A percentile compares a stretch with the other conserved stretches of the same genome.
Evolutionary conservation across 1,140 invertebrate species (phyloP).

Genomic region (Phymastichus coffea): DNA sequence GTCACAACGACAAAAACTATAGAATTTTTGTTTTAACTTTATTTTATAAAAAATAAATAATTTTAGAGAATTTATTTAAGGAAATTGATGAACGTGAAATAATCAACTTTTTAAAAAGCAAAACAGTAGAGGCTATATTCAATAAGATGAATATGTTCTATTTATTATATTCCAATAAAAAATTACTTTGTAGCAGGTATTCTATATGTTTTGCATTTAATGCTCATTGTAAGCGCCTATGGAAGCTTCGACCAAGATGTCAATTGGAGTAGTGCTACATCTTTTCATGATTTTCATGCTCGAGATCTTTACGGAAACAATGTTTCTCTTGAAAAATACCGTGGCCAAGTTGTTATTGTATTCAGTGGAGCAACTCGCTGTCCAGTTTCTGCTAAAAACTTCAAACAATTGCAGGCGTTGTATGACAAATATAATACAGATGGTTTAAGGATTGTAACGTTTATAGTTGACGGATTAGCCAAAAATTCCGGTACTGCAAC

Average conservation of each 20-base stretch:
- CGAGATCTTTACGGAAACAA: conserved; percentile 72
- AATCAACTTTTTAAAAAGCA: no score
- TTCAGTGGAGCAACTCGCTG: conserved; percentile 88
- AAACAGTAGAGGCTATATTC: no score
- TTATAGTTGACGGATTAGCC: conserved; percentile 93
- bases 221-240: not conserved
- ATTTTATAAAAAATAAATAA: no score
- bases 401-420: conserved; percentile 71
- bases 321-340: conserved; percentile 71
- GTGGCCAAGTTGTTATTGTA: conserved; percentile 70
- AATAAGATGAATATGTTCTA: no score
- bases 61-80: no score
- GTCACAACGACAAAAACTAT: no score
- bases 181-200: no score
- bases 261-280: conserved; percentile 63
- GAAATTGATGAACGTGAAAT: no score
- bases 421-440: conserved; percentile 67
- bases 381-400: conserved; percentile 77
- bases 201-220: not conserved
- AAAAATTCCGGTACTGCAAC: conserved; percentile 74
- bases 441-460: conserved; percentile 77
- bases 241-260: conserved; percentile 43
- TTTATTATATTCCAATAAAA: no score
- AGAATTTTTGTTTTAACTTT: no score
- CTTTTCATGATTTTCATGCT: conserved; percentile 76